Evolutionary conservation across 2,797 vertebrate genomes (phyloP).

Genomic region (Jordanella pulchra): DNA sequence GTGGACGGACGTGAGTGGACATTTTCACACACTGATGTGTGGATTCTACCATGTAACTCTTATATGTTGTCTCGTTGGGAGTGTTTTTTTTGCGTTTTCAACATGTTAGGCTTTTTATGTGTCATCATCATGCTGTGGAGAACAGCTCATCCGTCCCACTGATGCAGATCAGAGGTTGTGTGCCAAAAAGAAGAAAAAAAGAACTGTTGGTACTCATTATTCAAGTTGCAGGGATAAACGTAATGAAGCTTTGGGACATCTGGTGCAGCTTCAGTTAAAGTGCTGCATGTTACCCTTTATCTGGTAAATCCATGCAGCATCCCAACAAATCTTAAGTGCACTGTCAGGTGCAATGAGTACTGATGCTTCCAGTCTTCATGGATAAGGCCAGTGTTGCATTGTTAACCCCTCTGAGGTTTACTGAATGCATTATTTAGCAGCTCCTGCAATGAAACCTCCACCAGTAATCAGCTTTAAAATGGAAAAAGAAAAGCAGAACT

Average conservation of each 20-base stretch:
- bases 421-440: conserved; percentile 7
- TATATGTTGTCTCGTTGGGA: conserved; percentile 22
- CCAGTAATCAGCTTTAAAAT: not conserved
- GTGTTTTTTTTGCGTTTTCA: conserved; percentile 28
- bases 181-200: conserved; percentile 7
- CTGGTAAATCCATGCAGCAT: not conserved
- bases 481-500: not conserved
- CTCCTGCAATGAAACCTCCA: not conserved
- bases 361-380: conserved; percentile 10
- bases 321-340: conserved; percentile 6
- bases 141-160: conserved; percentile 23
- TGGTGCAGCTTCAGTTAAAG: conserved; percentile 34
- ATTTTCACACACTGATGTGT: conserved; percentile 42
- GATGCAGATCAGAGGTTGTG: conserved; percentile 10
- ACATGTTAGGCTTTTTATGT: conserved; percentile 5
- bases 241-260: conserved; percentile 21
- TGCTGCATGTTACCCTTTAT: conserved; percentile 25
- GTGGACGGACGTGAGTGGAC: conserved; percentile 88
- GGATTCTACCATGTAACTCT: not conserved
- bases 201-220: conserved; percentile 12
- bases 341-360: not conserved
- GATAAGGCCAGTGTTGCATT: not conserved
- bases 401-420: not conserved
- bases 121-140: not conserved
- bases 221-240: conserved; percentile 1